A percentile compares a stretch with the other conserved stretches of the same genome.
phyloP scores from a whole-genome alignment of 1,140 invertebrate species.

The Yoshiicerus persimilis region DNA sequence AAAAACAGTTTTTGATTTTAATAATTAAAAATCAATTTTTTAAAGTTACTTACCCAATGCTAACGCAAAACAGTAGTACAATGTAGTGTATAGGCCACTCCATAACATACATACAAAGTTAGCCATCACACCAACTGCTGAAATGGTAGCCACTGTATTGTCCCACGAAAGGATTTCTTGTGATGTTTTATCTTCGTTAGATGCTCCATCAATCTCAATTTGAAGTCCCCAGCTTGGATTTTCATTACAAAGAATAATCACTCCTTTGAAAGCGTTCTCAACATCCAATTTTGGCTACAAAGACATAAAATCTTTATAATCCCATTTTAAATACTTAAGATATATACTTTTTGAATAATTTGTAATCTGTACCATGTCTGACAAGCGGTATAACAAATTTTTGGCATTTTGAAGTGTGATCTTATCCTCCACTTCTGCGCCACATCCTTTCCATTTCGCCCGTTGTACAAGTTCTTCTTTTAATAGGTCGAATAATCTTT shows the following conservation, averaged over 20 bases:
- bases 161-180: constrained; percentile 16
- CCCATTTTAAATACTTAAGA: no score
- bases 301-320: no score
- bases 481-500: constrained; percentile 17
- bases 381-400: constrained; percentile 25
- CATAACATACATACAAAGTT: constrained; percentile 10
- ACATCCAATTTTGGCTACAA: constrained; percentile 35
- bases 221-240: constrained; percentile 39
- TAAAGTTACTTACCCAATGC: background rate
- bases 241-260: constrained; percentile 33
- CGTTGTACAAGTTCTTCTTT: constrained; percentile 42
- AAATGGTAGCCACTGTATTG: background rate
- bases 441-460: constrained; percentile 15
- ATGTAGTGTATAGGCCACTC: background rate
- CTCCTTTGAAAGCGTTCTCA: constrained; percentile 31
- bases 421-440: constrained; percentile 12
- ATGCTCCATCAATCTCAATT: background rate
- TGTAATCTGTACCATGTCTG: constrained; percentile 30
- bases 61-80: background rate
- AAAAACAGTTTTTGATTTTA: no score
- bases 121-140: background rate
- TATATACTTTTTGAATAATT: background rate
- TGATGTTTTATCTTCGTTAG: background rate
- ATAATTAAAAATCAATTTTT: constrained; percentile 16
- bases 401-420: constrained; percentile 33